Evolutionary conservation across 1,140 invertebrate species (phyloP).

Genomic region (Bilobella aurantiaca): DNA sequence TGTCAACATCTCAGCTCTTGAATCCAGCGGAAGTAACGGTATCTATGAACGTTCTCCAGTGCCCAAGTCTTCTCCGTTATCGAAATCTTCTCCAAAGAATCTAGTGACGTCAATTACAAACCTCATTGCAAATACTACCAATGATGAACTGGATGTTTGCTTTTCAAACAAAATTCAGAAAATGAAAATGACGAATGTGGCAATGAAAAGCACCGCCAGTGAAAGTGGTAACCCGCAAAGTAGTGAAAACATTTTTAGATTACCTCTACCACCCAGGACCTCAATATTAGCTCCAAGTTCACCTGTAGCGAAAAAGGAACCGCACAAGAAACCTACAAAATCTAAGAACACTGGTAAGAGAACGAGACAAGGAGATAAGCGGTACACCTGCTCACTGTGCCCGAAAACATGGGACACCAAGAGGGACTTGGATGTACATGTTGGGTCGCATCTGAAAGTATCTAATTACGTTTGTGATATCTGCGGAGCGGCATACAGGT

Average conservation of each 20-base stretch:
- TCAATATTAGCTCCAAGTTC: background rate
- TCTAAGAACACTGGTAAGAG: background rate
- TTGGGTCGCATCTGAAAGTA: conserved; percentile 39
- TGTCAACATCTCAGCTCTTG: background rate
- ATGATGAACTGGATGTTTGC: background rate
- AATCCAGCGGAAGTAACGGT: background rate
- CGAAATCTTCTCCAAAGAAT: background rate
- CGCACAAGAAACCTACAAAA: background rate
- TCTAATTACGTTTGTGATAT: conserved; percentile 48
- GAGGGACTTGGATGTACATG: conserved; percentile 41
- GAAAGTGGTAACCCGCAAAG: background rate
- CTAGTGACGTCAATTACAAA: background rate
- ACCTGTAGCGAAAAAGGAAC: background rate
- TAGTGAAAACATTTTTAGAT: background rate
- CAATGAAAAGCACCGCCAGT: background rate
- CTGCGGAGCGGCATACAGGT: conserved; percentile 48
- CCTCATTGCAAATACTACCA: conserved; percentile 1
- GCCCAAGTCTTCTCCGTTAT: background rate
- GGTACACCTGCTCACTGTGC: conserved; percentile 40
- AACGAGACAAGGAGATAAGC: conserved; percentile 19
- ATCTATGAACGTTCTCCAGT: background rate
- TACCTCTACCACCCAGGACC: background rate
- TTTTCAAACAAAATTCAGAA: background rate
- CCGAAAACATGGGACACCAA: conserved; percentile 40
- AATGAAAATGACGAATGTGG: background rate